These are phyloP conservation scores for Aphidius gifuensis DNA, from an alignment of 1,140 invertebrate species.

Conservation along the genomic window DNA sequence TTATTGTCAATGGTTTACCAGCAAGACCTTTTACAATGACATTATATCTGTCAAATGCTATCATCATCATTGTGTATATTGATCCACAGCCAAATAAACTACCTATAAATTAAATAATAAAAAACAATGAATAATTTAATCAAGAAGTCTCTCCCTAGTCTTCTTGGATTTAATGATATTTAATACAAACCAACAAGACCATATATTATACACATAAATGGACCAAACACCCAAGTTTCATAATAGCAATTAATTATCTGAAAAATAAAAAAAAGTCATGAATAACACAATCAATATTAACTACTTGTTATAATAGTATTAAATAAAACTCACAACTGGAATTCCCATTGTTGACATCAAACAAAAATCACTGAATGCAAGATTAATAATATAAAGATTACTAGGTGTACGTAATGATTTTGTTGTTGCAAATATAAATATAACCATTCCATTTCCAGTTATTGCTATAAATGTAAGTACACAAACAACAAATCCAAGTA, in stretches of 20 bases:
- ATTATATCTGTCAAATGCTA: conserved; percentile 58
- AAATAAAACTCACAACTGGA: conserved; percentile 37
- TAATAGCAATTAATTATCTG: conserved; percentile 22
- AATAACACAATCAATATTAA: background rate
- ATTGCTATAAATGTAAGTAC: conserved; percentile 60
- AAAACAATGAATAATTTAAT: no score
- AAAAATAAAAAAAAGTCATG: conserved; percentile 1
- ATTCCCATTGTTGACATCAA: conserved; percentile 54
- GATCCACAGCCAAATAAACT: conserved; percentile 55
- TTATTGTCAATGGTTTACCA: conserved; percentile 66
- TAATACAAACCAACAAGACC: conserved; percentile 51
- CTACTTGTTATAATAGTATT: conserved; percentile 3
- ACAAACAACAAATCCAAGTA: conserved; percentile 63
- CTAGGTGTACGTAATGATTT: conserved; percentile 60
- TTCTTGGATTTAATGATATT: no score
- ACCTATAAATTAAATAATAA: no score
- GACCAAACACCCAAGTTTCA: conserved; percentile 34
- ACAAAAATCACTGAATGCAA: conserved; percentile 59
- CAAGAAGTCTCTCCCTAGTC: no score
- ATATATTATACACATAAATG: conserved; percentile 59
- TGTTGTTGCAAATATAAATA: conserved; percentile 63
- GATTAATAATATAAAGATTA: conserved; percentile 61
- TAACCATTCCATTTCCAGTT: conserved; percentile 62
- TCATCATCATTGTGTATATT: conserved; percentile 57
- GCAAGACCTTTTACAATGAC: conserved; percentile 61